Percentiles rank a stretch among this genome's conserved stretches.
These are phyloP conservation scores for Thaumatotibia leucotreta DNA, from an alignment of 1,140 invertebrate genomes.

Conservation along the genomic window DNA sequence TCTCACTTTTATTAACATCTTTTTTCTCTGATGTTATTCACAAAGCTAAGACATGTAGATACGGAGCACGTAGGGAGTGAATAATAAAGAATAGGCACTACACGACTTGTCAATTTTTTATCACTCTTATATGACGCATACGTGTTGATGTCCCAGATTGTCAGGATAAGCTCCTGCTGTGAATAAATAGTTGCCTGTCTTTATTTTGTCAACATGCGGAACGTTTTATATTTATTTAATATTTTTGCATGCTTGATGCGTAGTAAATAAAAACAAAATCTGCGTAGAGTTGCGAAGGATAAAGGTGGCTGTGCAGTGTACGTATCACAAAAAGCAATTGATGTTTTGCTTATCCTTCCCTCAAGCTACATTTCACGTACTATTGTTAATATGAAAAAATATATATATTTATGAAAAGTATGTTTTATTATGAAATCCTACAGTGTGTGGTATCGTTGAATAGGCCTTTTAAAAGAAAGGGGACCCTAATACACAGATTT, in stretches of 20 bases:
- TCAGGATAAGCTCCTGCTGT: neutral
- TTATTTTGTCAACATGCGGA: neutral
- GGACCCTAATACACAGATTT: too few relatives aligned
- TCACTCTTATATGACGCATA: slow-evolving; percentile 9
- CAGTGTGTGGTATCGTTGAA: too few relatives aligned
- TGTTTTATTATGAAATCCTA: too few relatives aligned
- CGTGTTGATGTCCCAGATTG: slow-evolving; percentile 7
- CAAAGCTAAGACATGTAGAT: slow-evolving; percentile 57
- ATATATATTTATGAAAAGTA: too few relatives aligned
- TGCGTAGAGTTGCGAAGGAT: neutral
- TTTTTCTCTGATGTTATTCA: slow-evolving; percentile 54
- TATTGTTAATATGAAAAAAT: too few relatives aligned
- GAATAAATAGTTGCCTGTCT: neutral
- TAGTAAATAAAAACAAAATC: neutral
- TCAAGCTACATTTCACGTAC: too few relatives aligned
- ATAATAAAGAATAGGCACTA: slow-evolving; percentile 36
- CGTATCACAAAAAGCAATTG: too few relatives aligned
- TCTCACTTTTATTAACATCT: slow-evolving; percentile 70
- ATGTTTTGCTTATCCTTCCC: too few relatives aligned
- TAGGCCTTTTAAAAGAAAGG: too few relatives aligned
- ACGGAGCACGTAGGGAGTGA: slow-evolving; percentile 41
- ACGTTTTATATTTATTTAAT: neutral
- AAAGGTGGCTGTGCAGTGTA: too few relatives aligned
- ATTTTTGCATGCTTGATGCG: neutral
- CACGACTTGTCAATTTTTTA: slow-evolving; percentile 13